Evolutionary conservation across 1,140 invertebrate genomes (phyloP), one percentile per base, ranked within the genome.

Genomic region (Magallana ariakensis): DNA sequence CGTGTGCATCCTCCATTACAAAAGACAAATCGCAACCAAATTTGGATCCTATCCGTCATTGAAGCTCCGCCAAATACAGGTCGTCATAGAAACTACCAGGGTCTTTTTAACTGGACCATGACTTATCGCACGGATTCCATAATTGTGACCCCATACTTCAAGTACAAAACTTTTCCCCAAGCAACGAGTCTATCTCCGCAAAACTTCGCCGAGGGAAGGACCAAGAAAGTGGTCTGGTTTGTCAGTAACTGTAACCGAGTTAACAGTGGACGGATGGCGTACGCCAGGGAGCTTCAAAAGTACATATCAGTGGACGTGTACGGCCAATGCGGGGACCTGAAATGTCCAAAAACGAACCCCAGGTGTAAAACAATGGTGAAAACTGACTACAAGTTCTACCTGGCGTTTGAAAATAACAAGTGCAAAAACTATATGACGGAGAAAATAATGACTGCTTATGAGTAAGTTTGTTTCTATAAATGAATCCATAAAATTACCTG

Each of bases 81-180:
- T 54, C 56, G n/a, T 58, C 70, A 60, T 56, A 56, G 26, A 56
- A 62, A 83, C 7, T 84, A 90, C 19, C 89, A 80, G 22, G 54
- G 87, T 15, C 22, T 87, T 5, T 90, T 98, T 93, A 99, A 99
- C 95, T 99, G 98, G 98, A 99, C 98, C 16, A 97, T 94, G 80
- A 95, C 94, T 10, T 99, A 97, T 94, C 96, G 98, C 56, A 96
- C 96, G 5, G 98, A 99, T 93, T 99, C 98, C 33, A 98, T 99
- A 90, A 96, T 99, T 87, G 98, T 99, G 1, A 97, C 98, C 1
- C 98, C 98, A 0, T 99, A 99, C 93, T 98, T 96, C 97, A 84
- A 99, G 88, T 91, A 90, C 15, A 86, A 89, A 82, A 46, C 83
- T n/a, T 70, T 60, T 60, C 80, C 15, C 13, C 55, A 13, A 80